These are phyloP conservation scores for Pica pica DNA, from an alignment of 2,113 vertebrate genomes.

Conservation along the genomic window DNA sequence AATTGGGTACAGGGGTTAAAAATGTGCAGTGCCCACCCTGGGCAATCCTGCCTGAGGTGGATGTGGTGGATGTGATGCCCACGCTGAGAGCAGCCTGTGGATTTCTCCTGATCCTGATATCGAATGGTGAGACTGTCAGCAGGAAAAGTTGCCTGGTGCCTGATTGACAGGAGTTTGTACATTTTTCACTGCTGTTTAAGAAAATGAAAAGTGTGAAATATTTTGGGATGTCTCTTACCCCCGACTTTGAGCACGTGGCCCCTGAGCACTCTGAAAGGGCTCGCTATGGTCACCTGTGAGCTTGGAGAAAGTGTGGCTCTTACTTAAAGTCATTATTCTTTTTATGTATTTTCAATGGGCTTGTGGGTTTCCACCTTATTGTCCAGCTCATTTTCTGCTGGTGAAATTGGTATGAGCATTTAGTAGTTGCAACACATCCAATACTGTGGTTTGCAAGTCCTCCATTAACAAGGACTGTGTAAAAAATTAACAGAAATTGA, in stretches of 20 bases:
- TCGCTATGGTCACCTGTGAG: neutral
- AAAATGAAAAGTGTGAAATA: neutral
- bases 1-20: neutral
- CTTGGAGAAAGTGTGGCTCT: neutral
- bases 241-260: fast-evolving
- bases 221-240: neutral
- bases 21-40: neutral
- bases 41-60: neutral
- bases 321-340: neutral
- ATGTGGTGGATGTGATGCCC: neutral
- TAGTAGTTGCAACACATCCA: neutral
- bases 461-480: fast-evolving
- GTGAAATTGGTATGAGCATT: neutral
- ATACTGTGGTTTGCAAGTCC: neutral
- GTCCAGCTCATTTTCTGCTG: neutral
- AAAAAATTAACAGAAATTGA: neutral
- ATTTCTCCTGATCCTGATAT: neutral
- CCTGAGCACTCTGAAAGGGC: neutral
- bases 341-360: neutral
- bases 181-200: neutral
- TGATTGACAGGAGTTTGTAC: neutral
- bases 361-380: neutral
- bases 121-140: neutral
- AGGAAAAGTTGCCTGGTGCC: neutral
- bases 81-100: fast-evolving